These are phyloP conservation scores for mouse (Mus musculus) DNA, from an alignment of 2,113 vertebrate genomes.

Conservation along the genomic window DNA sequence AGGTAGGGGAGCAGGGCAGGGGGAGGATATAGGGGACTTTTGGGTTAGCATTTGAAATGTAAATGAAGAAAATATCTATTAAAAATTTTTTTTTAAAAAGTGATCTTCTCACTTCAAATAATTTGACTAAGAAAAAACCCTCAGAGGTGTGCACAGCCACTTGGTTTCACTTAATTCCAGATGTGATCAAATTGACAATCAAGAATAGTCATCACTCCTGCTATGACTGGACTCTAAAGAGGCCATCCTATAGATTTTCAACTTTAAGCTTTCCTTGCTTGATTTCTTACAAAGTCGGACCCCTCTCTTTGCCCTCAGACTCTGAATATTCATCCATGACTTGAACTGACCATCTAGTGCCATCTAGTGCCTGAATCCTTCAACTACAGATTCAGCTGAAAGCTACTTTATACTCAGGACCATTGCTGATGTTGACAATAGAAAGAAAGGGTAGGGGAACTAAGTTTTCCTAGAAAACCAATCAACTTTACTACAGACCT, in stretches of 20 bases:
- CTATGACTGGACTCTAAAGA: accelerated
- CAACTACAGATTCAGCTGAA: neutral
- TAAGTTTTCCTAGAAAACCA: neutral
- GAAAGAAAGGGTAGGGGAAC: neutral
- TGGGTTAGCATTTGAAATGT: too few species aligned
- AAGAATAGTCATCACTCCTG: neutral
- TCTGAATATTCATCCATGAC: neutral
- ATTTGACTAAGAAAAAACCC: neutral
- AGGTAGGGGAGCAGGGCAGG: too few species aligned
- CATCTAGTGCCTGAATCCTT: neutral
- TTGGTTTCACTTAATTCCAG: neutral
- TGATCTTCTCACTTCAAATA: neutral
- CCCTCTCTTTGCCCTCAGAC: neutral
- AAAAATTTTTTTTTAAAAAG: neutral
- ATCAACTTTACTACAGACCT: neutral
- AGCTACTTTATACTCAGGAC: accelerated
- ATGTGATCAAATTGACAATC: neutral
- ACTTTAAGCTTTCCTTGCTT: neutral
- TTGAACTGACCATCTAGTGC: neutral
- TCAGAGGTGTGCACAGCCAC: neutral
- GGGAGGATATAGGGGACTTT: too few species aligned
- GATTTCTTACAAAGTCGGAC: neutral
- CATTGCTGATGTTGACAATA: neutral
- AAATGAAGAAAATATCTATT: too few species aligned
- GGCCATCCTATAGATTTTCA: neutral